phyloP scores from a whole-genome alignment of 2,113 vertebrate species.

The Microcebus lehilahytsara region DNA sequence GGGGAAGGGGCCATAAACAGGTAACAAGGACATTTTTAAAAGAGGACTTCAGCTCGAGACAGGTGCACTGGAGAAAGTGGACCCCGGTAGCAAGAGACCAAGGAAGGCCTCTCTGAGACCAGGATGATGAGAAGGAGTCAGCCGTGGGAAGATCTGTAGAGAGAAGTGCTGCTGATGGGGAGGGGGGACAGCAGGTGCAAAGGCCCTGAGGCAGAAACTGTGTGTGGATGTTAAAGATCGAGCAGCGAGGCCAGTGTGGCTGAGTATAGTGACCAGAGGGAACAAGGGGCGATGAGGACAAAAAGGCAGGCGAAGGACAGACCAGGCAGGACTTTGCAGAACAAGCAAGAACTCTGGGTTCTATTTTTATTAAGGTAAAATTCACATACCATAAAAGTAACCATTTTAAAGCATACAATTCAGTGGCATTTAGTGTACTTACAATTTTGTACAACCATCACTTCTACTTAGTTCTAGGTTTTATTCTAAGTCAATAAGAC shows the following conservation, averaged over 20 bases:
- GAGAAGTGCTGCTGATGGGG: neutral
- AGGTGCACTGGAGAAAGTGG: neutral
- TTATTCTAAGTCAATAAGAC: neutral
- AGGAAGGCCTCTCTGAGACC: neutral
- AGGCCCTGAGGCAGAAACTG: neutral
- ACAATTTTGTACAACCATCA: rapidly evolving
- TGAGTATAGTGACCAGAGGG: neutral
- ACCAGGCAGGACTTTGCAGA: neutral
- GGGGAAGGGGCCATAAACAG: neutral
- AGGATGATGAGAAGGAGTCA: neutral
- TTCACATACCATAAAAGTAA: neutral
- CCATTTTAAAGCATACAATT: neutral
- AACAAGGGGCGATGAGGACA: neutral
- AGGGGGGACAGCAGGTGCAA: neutral
- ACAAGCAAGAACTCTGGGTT: neutral
- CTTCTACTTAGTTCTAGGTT: neutral
- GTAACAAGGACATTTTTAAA: neutral
- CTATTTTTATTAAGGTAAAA: neutral
- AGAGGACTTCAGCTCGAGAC: neutral
- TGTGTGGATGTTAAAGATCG: neutral
- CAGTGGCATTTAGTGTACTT: neutral
- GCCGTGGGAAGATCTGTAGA: neutral
- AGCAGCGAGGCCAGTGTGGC: neutral
- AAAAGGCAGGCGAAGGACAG: neutral
- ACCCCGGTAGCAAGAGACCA: neutral